Evolutionary conservation across 2,888 invertebrate genomes (phyloP), one percentile per base, ranked within the genome.

Genomic region (Hecatera dysodea): DNA sequence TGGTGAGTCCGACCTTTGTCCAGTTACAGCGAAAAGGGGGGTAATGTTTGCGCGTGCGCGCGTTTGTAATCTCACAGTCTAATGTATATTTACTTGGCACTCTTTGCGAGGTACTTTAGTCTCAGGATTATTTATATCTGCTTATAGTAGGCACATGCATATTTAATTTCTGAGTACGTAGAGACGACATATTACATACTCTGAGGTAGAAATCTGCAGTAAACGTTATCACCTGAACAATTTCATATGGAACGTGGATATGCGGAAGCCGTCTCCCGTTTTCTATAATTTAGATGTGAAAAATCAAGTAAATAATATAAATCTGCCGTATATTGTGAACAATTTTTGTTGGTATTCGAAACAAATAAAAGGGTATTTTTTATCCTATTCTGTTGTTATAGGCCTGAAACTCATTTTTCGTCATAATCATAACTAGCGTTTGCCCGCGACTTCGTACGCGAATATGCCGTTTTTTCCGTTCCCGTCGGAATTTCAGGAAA

Each of bases 31-130:
- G 36, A 33, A 50, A 56, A 60, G 33, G 36, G 69, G 44, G 67
- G 53, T 48, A 61, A 56, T 59, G 61, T 44, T 57, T 68, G 59
- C 48, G 50, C 36, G 36, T n/a, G 50, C 48, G 50, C 48, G 59
- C 42, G 53, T 50, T 24, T 70, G 56, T 71, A 73, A 65, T 78
- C 56, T 72, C 19, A 48, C 44, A 56, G 57, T 52, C 44, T 69
- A 56, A 69, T 72, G 65, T 65, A 71, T 62, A 71, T 63, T 75
- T 57, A 62, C 78, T 78, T 75, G 78, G 72, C 62, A 78, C 50
- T 71, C 50, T 29, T 71, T 59, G 44, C 46, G 57, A 78, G 39
- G 15, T 71, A 74, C 50, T 61, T 78, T 62, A 60, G 64, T 33
- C 79, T 56, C 39, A 52, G 33, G 46, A 71, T 57, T 71, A 78